Evolutionary conservation across 2,113 vertebrate genomes (phyloP).

Genomic region (Myxocyprinus asiaticus): DNA sequence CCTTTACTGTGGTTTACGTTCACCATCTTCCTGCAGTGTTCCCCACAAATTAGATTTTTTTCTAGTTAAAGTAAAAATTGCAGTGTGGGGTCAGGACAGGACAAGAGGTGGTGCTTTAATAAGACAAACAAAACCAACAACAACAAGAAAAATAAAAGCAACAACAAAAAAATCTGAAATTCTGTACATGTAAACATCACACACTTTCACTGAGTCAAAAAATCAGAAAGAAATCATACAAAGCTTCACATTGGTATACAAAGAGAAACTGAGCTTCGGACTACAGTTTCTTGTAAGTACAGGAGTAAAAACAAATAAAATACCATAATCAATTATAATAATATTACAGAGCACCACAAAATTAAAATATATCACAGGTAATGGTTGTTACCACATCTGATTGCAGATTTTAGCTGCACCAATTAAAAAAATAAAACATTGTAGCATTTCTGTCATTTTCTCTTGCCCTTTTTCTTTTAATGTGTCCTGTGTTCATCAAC

Average conservation of each 20-base stretch:
- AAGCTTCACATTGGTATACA: conserved; percentile 99
- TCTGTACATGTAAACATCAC: conserved; percentile 99
- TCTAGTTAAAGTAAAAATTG: conserved; percentile 33
- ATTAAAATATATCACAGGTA: conserved; percentile 87
- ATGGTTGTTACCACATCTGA: conserved; percentile 82
- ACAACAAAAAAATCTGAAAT: conserved; percentile 79
- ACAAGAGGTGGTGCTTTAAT: conserved; percentile 45
- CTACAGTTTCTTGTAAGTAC: conserved; percentile 80
- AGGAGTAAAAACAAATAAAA: conserved; percentile 74
- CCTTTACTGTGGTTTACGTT: conserved; percentile 54
- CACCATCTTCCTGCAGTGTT: conserved; percentile 40
- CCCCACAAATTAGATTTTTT: conserved; percentile 29
- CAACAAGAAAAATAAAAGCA: conserved; percentile 2
- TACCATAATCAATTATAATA: conserved; percentile 70
- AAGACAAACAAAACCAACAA: conserved; percentile 55
- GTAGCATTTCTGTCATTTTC: conserved; percentile 65
- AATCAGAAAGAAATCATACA: conserved; percentile 92
- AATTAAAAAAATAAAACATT: conserved; percentile 72
- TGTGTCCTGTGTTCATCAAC: conserved; percentile 21
- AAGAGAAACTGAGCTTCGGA: conserved; percentile 85
- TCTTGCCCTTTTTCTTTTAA: conserved; percentile 1
- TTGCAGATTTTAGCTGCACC: conserved; percentile 87
- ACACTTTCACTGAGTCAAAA: conserved; percentile 99
- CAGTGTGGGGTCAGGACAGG: conserved; percentile 36
- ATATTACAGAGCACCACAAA: conserved; percentile 96